Percentiles rank a stretch among this genome's conserved stretches.
Evolutionary conservation across 2,113 vertebrate genomes (phyloP).

Genomic region (Scomber colias): DNA sequence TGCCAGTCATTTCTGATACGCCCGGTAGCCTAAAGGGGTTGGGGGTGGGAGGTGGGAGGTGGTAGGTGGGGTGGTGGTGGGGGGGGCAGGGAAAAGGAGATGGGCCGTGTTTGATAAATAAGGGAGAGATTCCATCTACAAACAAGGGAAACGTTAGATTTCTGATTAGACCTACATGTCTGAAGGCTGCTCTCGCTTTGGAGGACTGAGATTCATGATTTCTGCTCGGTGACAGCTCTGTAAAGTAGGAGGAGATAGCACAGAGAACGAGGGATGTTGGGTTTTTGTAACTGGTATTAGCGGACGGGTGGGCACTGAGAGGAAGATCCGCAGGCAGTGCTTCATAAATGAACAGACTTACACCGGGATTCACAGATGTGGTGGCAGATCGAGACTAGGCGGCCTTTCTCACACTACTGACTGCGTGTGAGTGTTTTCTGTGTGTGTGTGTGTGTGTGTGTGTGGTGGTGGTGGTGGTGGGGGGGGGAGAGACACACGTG

Average conservation of each 20-base stretch:
- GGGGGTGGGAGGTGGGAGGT: not conserved
- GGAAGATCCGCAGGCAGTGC: slow-evolving; percentile 11
- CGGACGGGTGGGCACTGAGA: slow-evolving; percentile 28
- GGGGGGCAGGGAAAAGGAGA: slow-evolving; percentile 10
- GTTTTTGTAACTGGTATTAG: slow-evolving; percentile 43
- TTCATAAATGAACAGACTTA: slow-evolving; percentile 43
- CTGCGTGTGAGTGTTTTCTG: not conserved
- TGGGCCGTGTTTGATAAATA: slow-evolving; percentile 66
- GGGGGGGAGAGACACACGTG: slow-evolving; percentile 24
- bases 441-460: slow-evolving; percentile 10
- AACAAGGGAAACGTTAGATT: slow-evolving; percentile 70
- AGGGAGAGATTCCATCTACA: slow-evolving; percentile 72
- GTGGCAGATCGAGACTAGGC: slow-evolving; percentile 6
- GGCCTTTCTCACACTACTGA: not conserved
- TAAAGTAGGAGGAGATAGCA: slow-evolving; percentile 53
- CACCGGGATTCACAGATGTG: slow-evolving; percentile 9
- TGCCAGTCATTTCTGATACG: slow-evolving; percentile 76
- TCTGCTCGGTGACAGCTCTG: slow-evolving; percentile 39
- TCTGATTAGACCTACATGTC: slow-evolving; percentile 59
- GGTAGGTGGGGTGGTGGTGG: not conserved
- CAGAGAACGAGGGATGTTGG: slow-evolving; percentile 4
- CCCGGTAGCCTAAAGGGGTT: slow-evolving; percentile 7
- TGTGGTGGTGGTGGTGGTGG: too few species aligned
- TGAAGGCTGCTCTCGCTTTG: slow-evolving; percentile 58
- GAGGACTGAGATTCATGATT: slow-evolving; percentile 63